Percentiles rank a stretch among this genome's conserved stretches.
Evolutionary conservation across 2,797 vertebrate genomes (phyloP).

Genomic region (Tarsius wallacei): DNA sequence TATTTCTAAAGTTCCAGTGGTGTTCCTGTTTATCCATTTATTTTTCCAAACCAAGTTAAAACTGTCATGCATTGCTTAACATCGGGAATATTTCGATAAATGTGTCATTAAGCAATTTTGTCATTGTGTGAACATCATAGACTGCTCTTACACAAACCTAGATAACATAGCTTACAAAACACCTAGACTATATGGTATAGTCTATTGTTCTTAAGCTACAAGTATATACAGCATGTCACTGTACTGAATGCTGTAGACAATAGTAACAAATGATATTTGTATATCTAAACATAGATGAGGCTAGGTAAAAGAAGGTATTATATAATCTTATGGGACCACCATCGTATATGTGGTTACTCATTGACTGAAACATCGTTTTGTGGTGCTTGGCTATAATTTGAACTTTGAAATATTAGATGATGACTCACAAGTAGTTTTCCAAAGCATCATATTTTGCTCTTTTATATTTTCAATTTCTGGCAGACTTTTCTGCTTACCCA

Average conservation of each 20-base stretch:
- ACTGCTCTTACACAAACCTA: not conserved
- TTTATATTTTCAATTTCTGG: not conserved
- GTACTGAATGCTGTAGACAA: not conserved
- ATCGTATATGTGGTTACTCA: not conserved
- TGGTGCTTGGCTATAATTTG: constrained; percentile 77
- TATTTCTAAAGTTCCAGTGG: constrained; percentile 45
- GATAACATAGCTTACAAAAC: not conserved
- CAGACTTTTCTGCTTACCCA: not conserved
- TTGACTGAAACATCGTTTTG: not conserved
- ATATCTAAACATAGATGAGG: not conserved
- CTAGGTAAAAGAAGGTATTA: not conserved
- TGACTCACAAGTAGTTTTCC: constrained; percentile 65
- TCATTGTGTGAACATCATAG: not conserved
- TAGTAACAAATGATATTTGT: not conserved
- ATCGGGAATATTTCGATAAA: not conserved
- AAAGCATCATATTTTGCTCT: not conserved
- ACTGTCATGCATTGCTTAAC: not conserved
- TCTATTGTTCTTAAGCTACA: not conserved
- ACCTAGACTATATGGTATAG: not conserved
- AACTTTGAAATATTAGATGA: constrained; percentile 80
- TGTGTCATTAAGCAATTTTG: not conserved
- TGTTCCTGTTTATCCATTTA: constrained; percentile 80
- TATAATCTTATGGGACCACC: not conserved
- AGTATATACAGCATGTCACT: not conserved
- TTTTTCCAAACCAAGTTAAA: constrained; percentile 83